Percentiles rank a stretch among this genome's conserved stretches.
Evolutionary conservation across 2,888 invertebrate genomes (phyloP).

Genomic region (Teleiodes luculella): DNA sequence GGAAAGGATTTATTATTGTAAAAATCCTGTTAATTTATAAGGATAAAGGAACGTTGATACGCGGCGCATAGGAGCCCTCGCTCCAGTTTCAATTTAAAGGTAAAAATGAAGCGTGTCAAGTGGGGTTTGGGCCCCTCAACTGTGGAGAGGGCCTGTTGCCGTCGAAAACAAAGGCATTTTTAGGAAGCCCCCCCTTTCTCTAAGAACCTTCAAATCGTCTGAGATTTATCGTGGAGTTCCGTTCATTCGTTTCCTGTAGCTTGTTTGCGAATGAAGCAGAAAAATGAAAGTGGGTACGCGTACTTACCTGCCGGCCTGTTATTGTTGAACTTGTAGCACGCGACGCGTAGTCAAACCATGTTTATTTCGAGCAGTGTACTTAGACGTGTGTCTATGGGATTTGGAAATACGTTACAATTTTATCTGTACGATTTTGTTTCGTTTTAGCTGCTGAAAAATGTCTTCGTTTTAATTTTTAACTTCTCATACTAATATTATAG

Average conservation of each 20-base stretch:
- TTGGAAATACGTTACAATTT: no score
- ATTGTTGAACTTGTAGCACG: no score
- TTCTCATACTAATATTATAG: no score
- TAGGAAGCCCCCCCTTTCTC: slow-evolving; percentile 48
- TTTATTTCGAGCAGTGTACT: no score
- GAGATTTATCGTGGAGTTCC: slow-evolving; percentile 48
- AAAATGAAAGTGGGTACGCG: not conserved
- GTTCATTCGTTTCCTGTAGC: slow-evolving; percentile 35
- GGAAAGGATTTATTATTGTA: slow-evolving; percentile 4
- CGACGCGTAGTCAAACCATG: no score
- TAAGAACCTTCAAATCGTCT: slow-evolving; percentile 53
- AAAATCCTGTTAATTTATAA: slow-evolving; percentile 50
- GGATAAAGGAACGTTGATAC: slow-evolving; percentile 53
- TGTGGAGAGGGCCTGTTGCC: slow-evolving; percentile 58
- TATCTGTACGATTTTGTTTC: no score
- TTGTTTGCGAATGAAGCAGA: slow-evolving; percentile 14
- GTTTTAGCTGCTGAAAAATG: no score
- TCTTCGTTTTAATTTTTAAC: not conserved
- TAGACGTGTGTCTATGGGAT: no score
- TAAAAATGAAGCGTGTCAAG: slow-evolving; percentile 74
- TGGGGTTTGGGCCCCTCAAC: slow-evolving; percentile 63
- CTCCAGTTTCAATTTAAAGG: slow-evolving; percentile 67
- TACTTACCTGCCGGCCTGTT: not conserved
- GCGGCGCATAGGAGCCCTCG: slow-evolving; percentile 50
- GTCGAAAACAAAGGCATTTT: slow-evolving; percentile 69